Evolutionary conservation across 2,888 invertebrate species (phyloP), one percentile per base, ranked within the genome.

Genomic region (Lepetodrilus schrolli): DNA sequence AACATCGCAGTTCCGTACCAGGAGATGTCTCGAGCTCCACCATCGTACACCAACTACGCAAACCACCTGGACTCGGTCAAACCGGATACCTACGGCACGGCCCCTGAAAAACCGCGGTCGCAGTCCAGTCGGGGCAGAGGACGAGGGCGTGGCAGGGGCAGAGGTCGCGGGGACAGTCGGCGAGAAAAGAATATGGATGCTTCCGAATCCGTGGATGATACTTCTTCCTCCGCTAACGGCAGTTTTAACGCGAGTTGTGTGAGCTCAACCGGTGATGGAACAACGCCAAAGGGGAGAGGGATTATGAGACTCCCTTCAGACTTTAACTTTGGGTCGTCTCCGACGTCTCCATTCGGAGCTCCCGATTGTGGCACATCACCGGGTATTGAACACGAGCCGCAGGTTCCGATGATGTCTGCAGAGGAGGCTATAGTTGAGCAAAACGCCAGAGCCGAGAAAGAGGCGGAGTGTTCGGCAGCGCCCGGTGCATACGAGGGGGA

Each of bases 1-100:
- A 92, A 93, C 21, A 82, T 92, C 23, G 68, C 79, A n/a, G 87
- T 91, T 3, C 88, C 89, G 3, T 83, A 86, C 4, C 43, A 72
- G 20, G 80, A 86, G 72, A 75, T 83, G 72, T 58, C 75, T 4
- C 76, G 82, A 69, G 84, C 69, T 71, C 88, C 88, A 0, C 76
- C 77, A 5, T 76, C 79, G 43, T 88, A 88, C 76, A 80, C 82
- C 4, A 82, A 81, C 68, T 87, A 86, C 72, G 78, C 80, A n/a
- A 74, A 78, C 10, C 86, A 87, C 74, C 76, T 88, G 65, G 73
- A 80, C 7, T 71, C 75, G 23, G 80, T 83, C 20, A 73, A 79
- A 21, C 43, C 38, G 38, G 74, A 79, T 20, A 68, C n/a, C 5
- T 47, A 68, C 21, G 68, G 68, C 30, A 30, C 58, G 10, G 30